Percentiles rank a stretch among this genome's conserved stretches.
Conservation (phyloP, 2,797 vertebrate species). For the Characodon lateralis region DNA sequence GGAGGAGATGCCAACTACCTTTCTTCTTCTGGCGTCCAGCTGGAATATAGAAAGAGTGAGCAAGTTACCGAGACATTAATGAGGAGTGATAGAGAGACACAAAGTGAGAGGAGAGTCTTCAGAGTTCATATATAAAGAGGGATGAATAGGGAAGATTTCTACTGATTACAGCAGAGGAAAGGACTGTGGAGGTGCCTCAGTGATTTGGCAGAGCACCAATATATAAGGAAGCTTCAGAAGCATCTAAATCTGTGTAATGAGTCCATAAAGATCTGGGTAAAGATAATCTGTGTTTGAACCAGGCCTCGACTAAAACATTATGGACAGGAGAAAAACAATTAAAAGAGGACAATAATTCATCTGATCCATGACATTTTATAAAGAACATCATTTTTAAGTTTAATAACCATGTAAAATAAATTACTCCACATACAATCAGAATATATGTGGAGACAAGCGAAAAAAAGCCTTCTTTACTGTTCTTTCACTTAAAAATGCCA, state of each 20-base stretch:
- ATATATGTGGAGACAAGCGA: neutral
- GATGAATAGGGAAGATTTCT: constrained; percentile 44
- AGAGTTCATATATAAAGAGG: constrained; percentile 50
- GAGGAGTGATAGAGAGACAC: constrained; percentile 38
- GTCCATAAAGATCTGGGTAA: constrained; percentile 21
- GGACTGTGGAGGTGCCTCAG: constrained; percentile 28
- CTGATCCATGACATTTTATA: neutral
- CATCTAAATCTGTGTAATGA: constrained; percentile 1
- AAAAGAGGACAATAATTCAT: neutral
- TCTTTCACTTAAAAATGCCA: constrained; percentile 13
- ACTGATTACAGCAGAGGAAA: constrained; percentile 29
- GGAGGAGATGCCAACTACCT: constrained; percentile 80
- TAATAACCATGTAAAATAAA: neutral
- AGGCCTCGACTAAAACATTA: neutral
- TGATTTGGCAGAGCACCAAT: constrained; percentile 33
- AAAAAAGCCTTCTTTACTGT: neutral
- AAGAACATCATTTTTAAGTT: neutral
- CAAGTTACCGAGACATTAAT: constrained; percentile 63
- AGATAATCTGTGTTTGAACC: constrained; percentile 7
- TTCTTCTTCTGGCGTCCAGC: constrained; percentile 81
- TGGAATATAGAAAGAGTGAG: constrained; percentile 81
- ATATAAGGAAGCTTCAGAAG: constrained; percentile 33
- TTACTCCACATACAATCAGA: neutral
- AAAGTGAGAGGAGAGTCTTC: constrained; percentile 36
- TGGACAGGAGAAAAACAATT: neutral